Conservation (phyloP, 2,113 vertebrate genomes). For the Orthochromis indermauri region DNA sequence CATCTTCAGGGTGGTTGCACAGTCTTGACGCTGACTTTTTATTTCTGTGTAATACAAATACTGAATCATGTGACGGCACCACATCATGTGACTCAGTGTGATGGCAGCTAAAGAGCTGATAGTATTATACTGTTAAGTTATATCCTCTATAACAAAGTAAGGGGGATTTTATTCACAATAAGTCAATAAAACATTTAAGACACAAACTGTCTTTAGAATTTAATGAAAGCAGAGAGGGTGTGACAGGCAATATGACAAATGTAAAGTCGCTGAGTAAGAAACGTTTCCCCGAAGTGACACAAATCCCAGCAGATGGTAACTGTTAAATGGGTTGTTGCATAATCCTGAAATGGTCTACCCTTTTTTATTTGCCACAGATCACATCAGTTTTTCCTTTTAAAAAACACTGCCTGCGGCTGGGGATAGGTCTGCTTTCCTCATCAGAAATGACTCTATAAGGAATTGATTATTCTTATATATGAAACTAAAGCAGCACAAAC, state of each 20-base stretch:
- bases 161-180: neutral
- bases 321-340: neutral
- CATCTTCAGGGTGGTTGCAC: neutral
- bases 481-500: neutral
- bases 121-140: neutral
- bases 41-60: neutral
- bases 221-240: neutral
- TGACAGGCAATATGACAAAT: neutral
- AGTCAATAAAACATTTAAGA: neutral
- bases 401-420: neutral
- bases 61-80: neutral
- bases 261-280: neutral
- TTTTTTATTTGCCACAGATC: neutral
- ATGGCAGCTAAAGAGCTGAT: neutral
- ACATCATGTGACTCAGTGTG: neutral
- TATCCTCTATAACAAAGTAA: neutral
- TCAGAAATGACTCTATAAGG: neutral
- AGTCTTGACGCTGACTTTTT: neutral
- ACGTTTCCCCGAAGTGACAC: neutral
- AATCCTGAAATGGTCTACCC: neutral
- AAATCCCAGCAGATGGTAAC: conserved; percentile 10
- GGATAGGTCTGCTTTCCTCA: neutral
- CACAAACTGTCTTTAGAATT: neutral
- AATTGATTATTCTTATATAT: neutral
- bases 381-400: neutral